Evolutionary conservation across 2,113 vertebrate genomes (phyloP).

Genomic region (Sisor rabdophorus): DNA sequence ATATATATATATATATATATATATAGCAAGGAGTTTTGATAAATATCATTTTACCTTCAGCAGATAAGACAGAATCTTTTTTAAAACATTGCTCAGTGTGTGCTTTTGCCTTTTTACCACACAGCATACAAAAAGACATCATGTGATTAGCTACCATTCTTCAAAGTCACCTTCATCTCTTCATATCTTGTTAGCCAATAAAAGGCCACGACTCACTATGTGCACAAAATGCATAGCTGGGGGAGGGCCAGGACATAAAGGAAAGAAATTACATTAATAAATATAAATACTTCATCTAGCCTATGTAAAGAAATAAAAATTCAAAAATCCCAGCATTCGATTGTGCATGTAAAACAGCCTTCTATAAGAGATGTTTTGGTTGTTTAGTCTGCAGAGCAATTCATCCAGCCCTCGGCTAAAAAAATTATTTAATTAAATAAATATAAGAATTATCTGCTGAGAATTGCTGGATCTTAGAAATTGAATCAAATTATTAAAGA

Average conservation of each 20-base stretch:
- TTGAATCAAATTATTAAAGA: background rate
- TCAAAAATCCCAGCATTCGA: background rate
- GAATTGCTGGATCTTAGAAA: background rate
- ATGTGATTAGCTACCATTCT: slow-evolving; percentile 61
- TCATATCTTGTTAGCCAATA: slow-evolving; percentile 59
- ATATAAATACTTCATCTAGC: background rate
- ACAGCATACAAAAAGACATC: slow-evolving; percentile 58
- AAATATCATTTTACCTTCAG: slow-evolving; percentile 64
- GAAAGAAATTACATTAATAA: slow-evolving; percentile 46
- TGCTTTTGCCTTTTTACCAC: slow-evolving; percentile 42
- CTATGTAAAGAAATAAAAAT: background rate
- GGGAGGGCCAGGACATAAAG: slow-evolving; percentile 31
- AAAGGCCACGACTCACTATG: slow-evolving; percentile 54
- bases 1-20: too few species aligned
- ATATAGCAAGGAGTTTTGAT: slow-evolving; percentile 58
- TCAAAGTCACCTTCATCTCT: slow-evolving; percentile 67
- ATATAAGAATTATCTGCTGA: background rate
- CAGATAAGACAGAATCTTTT: slow-evolving; percentile 24
- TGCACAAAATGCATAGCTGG: slow-evolving; percentile 38
- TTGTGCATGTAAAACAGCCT: background rate
- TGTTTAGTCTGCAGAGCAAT: background rate
- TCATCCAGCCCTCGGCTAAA: background rate
- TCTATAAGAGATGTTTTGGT: background rate
- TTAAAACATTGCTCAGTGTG: slow-evolving; percentile 25
- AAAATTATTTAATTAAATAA: background rate